Conservation (phyloP, 1,140 invertebrate species). For the Drosophila hydei region DNA sequence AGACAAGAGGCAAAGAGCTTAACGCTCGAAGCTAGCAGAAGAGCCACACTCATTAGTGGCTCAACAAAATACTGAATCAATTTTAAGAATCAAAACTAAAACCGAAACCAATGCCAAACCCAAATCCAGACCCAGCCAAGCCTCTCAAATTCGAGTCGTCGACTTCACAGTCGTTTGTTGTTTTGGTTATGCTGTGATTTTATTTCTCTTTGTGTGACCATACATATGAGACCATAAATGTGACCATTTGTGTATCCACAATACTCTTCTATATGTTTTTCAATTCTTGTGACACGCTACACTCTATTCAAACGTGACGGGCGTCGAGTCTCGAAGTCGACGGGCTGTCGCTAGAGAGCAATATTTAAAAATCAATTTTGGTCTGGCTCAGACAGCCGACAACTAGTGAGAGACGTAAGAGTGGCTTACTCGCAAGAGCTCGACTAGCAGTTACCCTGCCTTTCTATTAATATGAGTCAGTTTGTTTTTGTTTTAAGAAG, state of each 20-base stretch:
- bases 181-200: constrained; percentile 13
- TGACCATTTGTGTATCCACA: constrained; percentile 25
- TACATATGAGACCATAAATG: constrained; percentile 24
- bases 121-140: constrained; percentile 34
- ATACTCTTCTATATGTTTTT: constrained; percentile 12
- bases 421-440: too few relatives aligned
- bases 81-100: constrained; percentile 26
- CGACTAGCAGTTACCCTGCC: too few relatives aligned
- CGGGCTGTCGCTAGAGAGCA: constrained; percentile 5
- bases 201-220: constrained; percentile 13
- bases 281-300: constrained; percentile 14
- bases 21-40: constrained; percentile 21
- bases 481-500: too few relatives aligned
- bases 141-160: constrained; percentile 35
- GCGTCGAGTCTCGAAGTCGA: neutral
- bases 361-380: constrained; percentile 58
- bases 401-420: constrained; percentile 8
- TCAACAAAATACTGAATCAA: constrained; percentile 28
- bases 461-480: too few relatives aligned
- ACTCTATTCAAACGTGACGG: constrained; percentile 11
- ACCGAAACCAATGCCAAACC: neutral
- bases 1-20: constrained; percentile 31
- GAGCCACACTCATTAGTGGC: constrained; percentile 63
- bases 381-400: constrained; percentile 41
- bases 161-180: constrained; percentile 17